Evolutionary conservation across 1,140 invertebrate genomes (phyloP).

Genomic region (Drosophila azteca): DNA sequence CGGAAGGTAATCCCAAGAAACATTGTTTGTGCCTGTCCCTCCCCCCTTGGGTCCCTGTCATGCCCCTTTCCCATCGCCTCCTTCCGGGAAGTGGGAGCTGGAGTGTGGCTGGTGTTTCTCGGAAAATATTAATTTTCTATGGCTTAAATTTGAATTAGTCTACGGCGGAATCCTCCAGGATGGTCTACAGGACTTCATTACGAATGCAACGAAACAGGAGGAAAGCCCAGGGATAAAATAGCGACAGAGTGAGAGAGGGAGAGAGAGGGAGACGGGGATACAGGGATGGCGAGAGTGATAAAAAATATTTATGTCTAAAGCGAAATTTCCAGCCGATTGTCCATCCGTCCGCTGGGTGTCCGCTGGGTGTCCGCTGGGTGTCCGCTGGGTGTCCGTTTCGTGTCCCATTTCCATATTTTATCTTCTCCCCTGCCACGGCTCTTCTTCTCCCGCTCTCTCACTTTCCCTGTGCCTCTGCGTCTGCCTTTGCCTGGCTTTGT

Average conservation of each 20-base stretch:
- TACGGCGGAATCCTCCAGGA: constrained; percentile 17
- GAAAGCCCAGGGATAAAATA: not conserved
- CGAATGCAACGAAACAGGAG: constrained; percentile 57
- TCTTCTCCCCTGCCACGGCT: too few relatives aligned
- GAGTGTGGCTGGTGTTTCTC: too few relatives aligned
- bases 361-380: constrained; percentile 23
- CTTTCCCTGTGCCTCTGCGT: not conserved
- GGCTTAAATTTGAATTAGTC: constrained; percentile 74
- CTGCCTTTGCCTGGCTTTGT: too few relatives aligned
- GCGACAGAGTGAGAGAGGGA: constrained; percentile 13
- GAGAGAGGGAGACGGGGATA: constrained; percentile 33
- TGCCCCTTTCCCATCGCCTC: not conserved
- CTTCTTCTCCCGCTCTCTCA: not conserved
- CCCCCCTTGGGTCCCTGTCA: not conserved
- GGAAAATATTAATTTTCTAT: constrained; percentile 66
- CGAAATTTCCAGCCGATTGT: constrained; percentile 50
- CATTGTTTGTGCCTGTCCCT: too few relatives aligned
- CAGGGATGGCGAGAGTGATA: constrained; percentile 67
- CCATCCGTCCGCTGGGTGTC: constrained; percentile 34
- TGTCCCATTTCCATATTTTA: constrained; percentile 9
- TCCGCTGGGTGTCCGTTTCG: constrained; percentile 27
- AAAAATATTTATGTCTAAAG: constrained; percentile 74
- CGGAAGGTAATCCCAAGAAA: too few relatives aligned
- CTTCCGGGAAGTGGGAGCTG: not conserved
- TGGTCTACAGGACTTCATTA: constrained; percentile 39